Evolutionary conservation across 2,888 invertebrate species (phyloP).

Genomic region (Caenorhabditis panamensis): DNA sequence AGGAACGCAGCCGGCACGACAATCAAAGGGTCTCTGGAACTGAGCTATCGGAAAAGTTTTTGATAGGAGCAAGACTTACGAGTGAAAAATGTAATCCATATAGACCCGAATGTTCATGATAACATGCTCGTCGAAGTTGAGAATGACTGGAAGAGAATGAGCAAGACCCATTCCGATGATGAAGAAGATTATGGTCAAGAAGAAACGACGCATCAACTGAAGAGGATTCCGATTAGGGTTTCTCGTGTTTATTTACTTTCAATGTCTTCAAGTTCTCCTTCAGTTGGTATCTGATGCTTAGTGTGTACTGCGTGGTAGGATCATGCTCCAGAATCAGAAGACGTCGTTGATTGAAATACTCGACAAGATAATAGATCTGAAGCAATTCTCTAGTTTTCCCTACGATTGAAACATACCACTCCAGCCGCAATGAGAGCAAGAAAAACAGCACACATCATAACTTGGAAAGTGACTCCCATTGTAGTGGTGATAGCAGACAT

Average conservation of each 20-base stretch:
- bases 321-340: constrained; percentile 42
- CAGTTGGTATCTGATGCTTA: constrained; percentile 60
- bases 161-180: constrained; percentile 55
- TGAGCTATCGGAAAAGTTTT: background rate
- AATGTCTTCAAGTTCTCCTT: constrained; percentile 59
- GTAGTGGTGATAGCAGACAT: constrained; percentile 52
- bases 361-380: constrained; percentile 50
- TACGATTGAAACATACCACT: constrained; percentile 16
- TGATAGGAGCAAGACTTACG: constrained; percentile 17
- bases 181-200: constrained; percentile 40
- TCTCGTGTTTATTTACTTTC: constrained; percentile 25
- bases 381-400: background rate
- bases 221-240: too few species aligned
- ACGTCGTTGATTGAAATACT: constrained; percentile 45
- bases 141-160: constrained; percentile 53
- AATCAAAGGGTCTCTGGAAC: constrained; percentile 54
- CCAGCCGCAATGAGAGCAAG: constrained; percentile 32
- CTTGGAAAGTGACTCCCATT: constrained; percentile 30
- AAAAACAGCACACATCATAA: constrained; percentile 38
- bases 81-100: constrained; percentile 57
- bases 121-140: constrained; percentile 35
- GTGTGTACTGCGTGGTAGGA: constrained; percentile 48
- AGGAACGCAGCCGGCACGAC: constrained; percentile 45
- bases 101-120: constrained; percentile 43
- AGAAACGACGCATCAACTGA: constrained; percentile 58